These are phyloP conservation scores for Holcopasites calliopsidis DNA, from an alignment of 1,140 invertebrate species.

Conservation along the genomic window DNA sequence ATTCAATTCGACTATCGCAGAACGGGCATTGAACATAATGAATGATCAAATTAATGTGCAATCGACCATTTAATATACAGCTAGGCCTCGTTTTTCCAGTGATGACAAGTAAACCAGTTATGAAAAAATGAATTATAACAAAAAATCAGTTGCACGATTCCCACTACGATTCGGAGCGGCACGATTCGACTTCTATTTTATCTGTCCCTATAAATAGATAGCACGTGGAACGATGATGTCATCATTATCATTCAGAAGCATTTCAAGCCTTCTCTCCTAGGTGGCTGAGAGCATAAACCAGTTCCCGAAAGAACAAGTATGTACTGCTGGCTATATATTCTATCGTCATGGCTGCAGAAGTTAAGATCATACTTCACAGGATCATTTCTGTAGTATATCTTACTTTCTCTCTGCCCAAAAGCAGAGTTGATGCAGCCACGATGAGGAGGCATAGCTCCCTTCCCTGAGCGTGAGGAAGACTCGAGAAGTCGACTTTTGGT, in stretches of 20 bases:
- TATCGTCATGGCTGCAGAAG: background rate
- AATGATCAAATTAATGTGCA: background rate
- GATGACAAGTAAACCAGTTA: too few relatives aligned
- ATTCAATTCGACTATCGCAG: background rate
- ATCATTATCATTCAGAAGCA: background rate
- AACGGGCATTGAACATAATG: background rate
- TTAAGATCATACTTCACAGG: slow-evolving; percentile 80
- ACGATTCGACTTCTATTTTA: too few relatives aligned
- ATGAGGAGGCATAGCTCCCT: slow-evolving; percentile 75
- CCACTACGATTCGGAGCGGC: too few relatives aligned
- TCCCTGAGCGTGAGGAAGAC: slow-evolving; percentile 79
- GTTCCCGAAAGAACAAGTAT: background rate
- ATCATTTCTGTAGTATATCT: slow-evolving; percentile 81
- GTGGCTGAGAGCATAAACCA: background rate
- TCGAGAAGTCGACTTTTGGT: slow-evolving; percentile 25
- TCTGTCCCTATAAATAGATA: background rate
- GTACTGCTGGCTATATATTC: background rate
- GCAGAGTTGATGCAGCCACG: slow-evolving; percentile 76
- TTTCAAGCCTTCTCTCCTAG: background rate
- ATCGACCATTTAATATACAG: background rate
- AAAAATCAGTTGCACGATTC: too few relatives aligned
- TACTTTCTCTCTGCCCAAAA: slow-evolving; percentile 71
- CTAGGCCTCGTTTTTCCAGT: too few relatives aligned
- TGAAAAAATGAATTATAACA: too few relatives aligned
- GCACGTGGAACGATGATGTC: background rate